phyloP scores from a whole-genome alignment of 2,888 invertebrate genomes.

The Unio delphinus region DNA sequence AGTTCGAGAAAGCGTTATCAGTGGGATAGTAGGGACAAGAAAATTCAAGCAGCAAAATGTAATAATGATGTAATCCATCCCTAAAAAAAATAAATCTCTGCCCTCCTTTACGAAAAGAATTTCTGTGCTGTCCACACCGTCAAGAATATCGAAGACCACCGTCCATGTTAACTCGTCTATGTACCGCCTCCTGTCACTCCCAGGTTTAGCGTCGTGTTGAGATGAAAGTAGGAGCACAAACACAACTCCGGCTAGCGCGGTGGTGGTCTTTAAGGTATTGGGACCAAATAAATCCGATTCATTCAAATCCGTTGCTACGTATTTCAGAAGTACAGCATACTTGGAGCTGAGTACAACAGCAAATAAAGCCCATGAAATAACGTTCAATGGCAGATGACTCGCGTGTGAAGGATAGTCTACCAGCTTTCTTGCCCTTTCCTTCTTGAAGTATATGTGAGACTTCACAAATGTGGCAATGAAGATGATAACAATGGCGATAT shows the following conservation, averaged over 20 bases:
- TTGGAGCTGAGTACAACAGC: conserved; percentile 73
- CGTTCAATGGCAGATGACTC: conserved; percentile 64
- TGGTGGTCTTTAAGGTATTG: conserved; percentile 57
- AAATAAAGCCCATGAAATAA: conserved; percentile 75
- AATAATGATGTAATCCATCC: conserved; percentile 73
- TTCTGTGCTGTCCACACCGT: conserved; percentile 75
- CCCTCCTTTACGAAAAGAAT: conserved; percentile 70
- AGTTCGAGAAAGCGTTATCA: conserved; percentile 74
- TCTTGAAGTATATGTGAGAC: conserved; percentile 14
- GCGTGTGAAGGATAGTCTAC: conserved; percentile 1
- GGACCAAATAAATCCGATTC: conserved; percentile 73
- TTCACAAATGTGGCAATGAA: conserved; percentile 59
- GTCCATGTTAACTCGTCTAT: conserved; percentile 74
- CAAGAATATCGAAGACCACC: conserved; percentile 76
- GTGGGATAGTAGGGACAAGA: conserved; percentile 75
- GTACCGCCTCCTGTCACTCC: conserved; percentile 72
- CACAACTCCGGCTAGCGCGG: conserved; percentile 73
- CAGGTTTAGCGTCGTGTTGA: conserved; percentile 74
- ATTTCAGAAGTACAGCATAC: conserved; percentile 73
- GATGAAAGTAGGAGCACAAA: conserved; percentile 75
- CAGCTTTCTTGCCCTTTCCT: conserved; percentile 7
- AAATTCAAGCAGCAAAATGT: conserved; percentile 74
- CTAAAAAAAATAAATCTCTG: conserved; percentile 41
- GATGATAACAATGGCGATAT: conserved; percentile 67
- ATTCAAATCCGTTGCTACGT: conserved; percentile 57